phyloP scores from a whole-genome alignment of 2,797 vertebrate genomes.

The Girardinus metallicus region DNA sequence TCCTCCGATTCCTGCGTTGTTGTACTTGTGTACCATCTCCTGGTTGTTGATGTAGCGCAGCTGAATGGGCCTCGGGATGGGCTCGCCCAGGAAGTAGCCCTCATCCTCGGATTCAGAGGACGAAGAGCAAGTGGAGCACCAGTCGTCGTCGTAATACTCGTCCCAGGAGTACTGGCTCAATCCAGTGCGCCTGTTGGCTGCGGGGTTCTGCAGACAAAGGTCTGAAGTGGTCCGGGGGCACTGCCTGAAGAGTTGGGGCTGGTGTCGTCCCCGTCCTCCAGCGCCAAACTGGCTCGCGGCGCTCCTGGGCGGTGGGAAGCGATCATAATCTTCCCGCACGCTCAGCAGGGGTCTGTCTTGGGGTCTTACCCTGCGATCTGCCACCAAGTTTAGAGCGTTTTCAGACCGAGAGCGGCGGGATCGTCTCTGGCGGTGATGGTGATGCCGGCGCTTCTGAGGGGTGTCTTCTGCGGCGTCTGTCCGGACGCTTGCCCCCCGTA shows the following conservation, averaged over 20 bases:
- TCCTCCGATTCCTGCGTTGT: conserved; percentile 77
- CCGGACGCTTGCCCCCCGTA: conserved; percentile 61
- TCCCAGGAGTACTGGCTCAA: conserved; percentile 90
- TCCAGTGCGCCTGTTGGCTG: conserved; percentile 79
- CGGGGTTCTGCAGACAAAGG: conserved; percentile 93
- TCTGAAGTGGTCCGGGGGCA: conserved; percentile 97
- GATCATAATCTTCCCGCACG: conserved; percentile 91
- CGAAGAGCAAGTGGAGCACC: conserved; percentile 98
- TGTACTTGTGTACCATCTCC: conserved; percentile 94
- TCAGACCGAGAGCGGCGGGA: conserved; percentile 94
- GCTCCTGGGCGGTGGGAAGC: conserved; percentile 86
- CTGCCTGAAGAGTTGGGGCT: conserved; percentile 87
- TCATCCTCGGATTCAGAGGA: conserved; percentile 98
- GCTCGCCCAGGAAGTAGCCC: conserved; percentile 97
- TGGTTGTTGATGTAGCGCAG: conserved; percentile 94
- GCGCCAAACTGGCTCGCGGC: conserved; percentile 84
- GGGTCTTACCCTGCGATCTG: conserved; percentile 84
- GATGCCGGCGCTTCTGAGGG: conserved; percentile 83
- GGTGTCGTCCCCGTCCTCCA: conserved; percentile 68
- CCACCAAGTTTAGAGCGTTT: conserved; percentile 93
- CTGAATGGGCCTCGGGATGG: conserved; percentile 92
- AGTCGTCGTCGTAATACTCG: conserved; percentile 88
- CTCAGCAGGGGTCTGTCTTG: conserved; percentile 86
- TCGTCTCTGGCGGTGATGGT: conserved; percentile 86
- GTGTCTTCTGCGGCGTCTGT: conserved; percentile 80